Conservation (phyloP, 1,140 invertebrate species). For the Acromyrmex echinatior region DNA sequence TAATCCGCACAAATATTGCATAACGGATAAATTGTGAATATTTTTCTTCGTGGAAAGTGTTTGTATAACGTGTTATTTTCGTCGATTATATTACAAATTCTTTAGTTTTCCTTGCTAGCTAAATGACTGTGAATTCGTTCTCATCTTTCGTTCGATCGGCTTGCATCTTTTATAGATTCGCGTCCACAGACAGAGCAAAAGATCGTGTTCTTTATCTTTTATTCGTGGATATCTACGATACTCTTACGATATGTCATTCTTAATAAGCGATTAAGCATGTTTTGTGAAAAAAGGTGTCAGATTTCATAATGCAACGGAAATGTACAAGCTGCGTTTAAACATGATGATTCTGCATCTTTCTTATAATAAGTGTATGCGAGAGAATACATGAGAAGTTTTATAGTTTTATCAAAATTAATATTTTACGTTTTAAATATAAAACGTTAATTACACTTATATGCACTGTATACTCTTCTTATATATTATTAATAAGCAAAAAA, state of each 20-base stretch:
- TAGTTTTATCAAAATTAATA: neutral
- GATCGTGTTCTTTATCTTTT: neutral
- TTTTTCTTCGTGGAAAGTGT: neutral
- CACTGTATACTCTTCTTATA: neutral
- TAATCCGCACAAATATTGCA: neutral
- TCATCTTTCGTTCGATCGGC: neutral
- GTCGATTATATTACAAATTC: neutral
- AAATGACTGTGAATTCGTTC: neutral
- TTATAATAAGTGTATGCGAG: neutral
- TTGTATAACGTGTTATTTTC: slow-evolving; percentile 34
- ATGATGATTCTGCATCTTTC: neutral
- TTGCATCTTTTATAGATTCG: neutral
- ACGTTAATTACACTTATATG: neutral
- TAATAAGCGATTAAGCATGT: neutral
- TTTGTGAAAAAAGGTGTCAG: neutral
- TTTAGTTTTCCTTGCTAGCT: neutral
- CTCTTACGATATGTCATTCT: neutral
- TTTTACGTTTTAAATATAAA: neutral
- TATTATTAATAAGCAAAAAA: neutral
- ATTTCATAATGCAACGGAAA: neutral
- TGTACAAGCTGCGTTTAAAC: neutral
- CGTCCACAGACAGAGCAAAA: neutral
- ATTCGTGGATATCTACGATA: neutral
- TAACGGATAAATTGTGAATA: neutral
- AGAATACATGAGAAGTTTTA: neutral